Percentiles rank a stretch among this genome's conserved stretches.
These are phyloP conservation scores for Vespertilio murinus DNA, from an alignment of 2,797 vertebrate genomes.

Conservation along the genomic window DNA sequence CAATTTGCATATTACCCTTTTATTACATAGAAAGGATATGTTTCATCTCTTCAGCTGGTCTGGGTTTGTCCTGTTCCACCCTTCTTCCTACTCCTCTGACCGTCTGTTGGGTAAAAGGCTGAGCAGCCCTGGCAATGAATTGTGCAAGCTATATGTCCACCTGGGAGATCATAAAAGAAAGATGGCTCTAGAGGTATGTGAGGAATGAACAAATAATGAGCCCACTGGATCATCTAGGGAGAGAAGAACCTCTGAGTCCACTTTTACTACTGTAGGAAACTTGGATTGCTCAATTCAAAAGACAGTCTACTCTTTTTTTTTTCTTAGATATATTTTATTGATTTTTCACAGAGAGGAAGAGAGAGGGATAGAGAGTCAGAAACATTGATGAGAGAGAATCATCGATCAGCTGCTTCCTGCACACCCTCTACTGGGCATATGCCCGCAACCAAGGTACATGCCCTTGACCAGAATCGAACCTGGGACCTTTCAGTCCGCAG, in stretches of 20 bases:
- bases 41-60: background rate
- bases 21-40: too few species aligned
- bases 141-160: background rate
- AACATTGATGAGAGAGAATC: too few species aligned
- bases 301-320: background rate
- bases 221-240: background rate
- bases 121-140: background rate
- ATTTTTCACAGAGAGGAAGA: too few species aligned
- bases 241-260: background rate
- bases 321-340: too few species aligned
- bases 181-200: background rate
- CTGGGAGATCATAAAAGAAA: background rate
- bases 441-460: too few species aligned
- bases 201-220: background rate
- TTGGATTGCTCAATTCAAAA: background rate
- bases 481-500: too few species aligned
- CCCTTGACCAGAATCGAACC: too few species aligned
- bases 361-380: too few species aligned
- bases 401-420: too few species aligned
- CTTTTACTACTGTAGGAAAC: background rate
- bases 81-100: background rate
- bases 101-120: background rate
- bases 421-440: too few species aligned
- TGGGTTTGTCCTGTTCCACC: background rate
- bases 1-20: too few species aligned